Conservation (phyloP, 2,113 vertebrate species). For the Ctenomys sociabilis region DNA sequence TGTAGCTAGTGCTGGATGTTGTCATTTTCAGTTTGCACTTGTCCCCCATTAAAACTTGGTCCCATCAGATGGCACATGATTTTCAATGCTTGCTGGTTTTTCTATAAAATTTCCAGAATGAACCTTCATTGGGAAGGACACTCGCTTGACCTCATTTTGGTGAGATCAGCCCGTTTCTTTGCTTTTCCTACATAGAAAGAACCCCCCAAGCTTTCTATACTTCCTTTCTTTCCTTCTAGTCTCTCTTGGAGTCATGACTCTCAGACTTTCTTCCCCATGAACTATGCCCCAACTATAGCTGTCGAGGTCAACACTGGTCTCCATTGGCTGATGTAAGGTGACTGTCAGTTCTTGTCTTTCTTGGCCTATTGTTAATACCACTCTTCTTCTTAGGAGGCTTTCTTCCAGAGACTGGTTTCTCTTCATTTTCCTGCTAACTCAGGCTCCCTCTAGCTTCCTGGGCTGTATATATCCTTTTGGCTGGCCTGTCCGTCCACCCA, state of each 20-base stretch:
- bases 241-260: neutral
- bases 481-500: no score
- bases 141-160: neutral
- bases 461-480: neutral
- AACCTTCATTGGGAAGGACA: neutral
- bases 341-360: neutral
- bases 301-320: neutral
- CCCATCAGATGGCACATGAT: neutral
- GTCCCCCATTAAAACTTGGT: neutral
- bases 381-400: neutral
- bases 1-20: neutral
- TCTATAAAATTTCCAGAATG: neutral
- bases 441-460: neutral
- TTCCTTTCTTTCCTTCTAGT: no score
- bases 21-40: neutral
- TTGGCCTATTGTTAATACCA: no score
- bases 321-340: fast-evolving
- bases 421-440: neutral
- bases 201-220: neutral
- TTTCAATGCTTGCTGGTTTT: neutral
- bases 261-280: neutral
- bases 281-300: neutral
- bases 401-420: neutral
- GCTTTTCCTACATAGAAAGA: neutral
- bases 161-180: neutral